Percentiles rank a stretch among this genome's conserved stretches.
Conservation (phyloP, 2,888 invertebrate species). For the Seladonia tumulorum region DNA sequence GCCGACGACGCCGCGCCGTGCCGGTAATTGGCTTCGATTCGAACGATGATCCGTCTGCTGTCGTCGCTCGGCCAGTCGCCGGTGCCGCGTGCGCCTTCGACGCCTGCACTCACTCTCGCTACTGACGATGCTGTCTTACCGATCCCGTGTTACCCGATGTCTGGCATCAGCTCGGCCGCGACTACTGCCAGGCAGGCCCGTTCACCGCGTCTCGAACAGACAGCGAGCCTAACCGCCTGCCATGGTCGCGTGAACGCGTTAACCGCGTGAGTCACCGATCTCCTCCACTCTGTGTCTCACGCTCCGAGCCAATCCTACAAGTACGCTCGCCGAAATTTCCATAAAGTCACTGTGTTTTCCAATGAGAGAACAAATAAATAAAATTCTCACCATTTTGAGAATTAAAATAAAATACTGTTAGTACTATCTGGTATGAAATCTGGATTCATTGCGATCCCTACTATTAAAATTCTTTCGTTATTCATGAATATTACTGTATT, state of each 20-base stretch:
- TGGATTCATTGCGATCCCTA: too few relatives aligned
- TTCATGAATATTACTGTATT: too few relatives aligned
- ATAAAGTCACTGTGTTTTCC: too few relatives aligned
- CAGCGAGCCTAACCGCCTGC: not conserved
- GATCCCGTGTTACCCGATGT: constrained; percentile 5
- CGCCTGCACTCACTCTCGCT: not conserved
- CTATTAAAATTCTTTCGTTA: too few relatives aligned
- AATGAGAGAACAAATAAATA: too few relatives aligned
- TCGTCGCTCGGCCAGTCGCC: constrained; percentile 38
- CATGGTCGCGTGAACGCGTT: not conserved
- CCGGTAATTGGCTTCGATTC: constrained; percentile 59
- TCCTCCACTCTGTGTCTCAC: not conserved
- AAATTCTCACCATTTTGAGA: too few relatives aligned
- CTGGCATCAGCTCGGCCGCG: constrained; percentile 45
- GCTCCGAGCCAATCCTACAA: not conserved
- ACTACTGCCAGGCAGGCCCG: constrained; percentile 38
- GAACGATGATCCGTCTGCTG: constrained; percentile 47
- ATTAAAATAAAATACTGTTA: too few relatives aligned
- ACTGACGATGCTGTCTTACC: not conserved
- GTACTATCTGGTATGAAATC: too few relatives aligned
- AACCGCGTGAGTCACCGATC: not conserved
- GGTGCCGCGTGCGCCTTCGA: constrained; percentile 58
- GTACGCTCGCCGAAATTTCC: too few relatives aligned
- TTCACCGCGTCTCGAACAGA: not conserved
- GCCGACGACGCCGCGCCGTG: constrained; percentile 33